Percentiles rank a stretch among this genome's conserved stretches.
These are phyloP conservation scores for Macrotus californicus DNA, from an alignment of 2,113 vertebrate species.

Conservation along the genomic window DNA sequence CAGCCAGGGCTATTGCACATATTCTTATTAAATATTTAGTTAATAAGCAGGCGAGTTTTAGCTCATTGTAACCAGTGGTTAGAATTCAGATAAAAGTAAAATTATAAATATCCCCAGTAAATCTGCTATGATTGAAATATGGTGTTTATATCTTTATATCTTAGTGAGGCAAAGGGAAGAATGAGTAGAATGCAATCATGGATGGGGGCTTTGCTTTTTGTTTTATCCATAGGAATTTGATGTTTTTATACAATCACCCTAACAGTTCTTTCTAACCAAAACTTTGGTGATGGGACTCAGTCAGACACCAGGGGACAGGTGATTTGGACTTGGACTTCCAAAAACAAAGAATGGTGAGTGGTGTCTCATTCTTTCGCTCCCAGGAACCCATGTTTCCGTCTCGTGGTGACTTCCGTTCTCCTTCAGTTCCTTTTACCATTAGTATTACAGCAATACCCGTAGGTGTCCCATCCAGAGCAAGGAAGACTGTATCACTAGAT, in stretches of 20 bases:
- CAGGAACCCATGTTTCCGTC: neutral
- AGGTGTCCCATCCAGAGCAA: conserved; percentile 90
- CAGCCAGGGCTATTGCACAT: neutral
- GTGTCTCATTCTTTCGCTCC: neutral
- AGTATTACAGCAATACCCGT: conserved; percentile 92
- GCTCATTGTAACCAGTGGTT: neutral
- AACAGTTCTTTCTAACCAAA: neutral
- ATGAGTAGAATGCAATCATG: neutral
- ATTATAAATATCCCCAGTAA: neutral
- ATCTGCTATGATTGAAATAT: neutral
- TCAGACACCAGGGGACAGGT: neutral
- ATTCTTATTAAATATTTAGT: conserved; percentile 7
- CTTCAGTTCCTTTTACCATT: conserved; percentile 41
- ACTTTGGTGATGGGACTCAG: neutral
- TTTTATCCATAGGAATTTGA: neutral
- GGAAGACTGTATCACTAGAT: conserved; percentile 95
- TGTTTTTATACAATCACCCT: neutral
- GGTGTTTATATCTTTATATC: neutral
- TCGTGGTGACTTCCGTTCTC: neutral
- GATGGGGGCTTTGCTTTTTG: neutral
- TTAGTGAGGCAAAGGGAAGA: neutral
- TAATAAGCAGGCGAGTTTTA: neutral
- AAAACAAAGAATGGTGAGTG: neutral
- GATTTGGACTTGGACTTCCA: neutral
- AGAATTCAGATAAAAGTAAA: neutral